Evolutionary conservation across 2,797 vertebrate genomes (phyloP).

Genomic region (Otolemur crassicaudatus): DNA sequence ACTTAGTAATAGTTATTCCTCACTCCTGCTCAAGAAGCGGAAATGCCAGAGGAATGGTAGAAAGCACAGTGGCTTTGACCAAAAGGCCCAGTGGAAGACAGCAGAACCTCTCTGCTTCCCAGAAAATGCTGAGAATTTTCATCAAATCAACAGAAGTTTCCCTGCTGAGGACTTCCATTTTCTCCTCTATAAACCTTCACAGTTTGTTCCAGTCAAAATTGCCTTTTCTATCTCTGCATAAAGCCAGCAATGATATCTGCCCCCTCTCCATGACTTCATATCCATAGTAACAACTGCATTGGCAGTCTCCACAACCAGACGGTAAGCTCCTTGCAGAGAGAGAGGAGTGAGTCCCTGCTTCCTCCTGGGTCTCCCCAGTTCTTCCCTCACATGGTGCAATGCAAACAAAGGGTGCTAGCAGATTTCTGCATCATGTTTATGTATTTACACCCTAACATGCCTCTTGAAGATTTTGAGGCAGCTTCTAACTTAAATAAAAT

Average conservation of each 20-base stretch:
- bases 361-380: neutral
- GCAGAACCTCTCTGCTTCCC: neutral
- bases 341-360: neutral
- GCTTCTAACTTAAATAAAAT: slow-evolving; percentile 8
- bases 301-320: neutral
- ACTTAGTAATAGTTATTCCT: neutral
- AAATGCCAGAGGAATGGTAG: neutral
- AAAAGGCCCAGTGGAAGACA: neutral
- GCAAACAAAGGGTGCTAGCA: neutral
- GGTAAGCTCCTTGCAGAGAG: neutral
- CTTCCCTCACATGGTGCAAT: neutral
- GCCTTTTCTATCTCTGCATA: neutral
- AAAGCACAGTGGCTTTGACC: neutral
- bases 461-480: neutral
- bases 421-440: neutral
- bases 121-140: neutral
- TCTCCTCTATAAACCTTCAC: neutral
- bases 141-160: neutral
- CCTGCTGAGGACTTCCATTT: neutral
- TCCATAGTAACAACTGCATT: neutral
- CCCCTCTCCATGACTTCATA: neutral
- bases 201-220: neutral
- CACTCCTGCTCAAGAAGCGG: neutral
- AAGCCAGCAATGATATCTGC: neutral
- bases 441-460: neutral